Percentiles rank a stretch among this genome's conserved stretches.
Conservation (phyloP, 23 tunicate genomes). For the Trididemnum miniatum region DNA sequence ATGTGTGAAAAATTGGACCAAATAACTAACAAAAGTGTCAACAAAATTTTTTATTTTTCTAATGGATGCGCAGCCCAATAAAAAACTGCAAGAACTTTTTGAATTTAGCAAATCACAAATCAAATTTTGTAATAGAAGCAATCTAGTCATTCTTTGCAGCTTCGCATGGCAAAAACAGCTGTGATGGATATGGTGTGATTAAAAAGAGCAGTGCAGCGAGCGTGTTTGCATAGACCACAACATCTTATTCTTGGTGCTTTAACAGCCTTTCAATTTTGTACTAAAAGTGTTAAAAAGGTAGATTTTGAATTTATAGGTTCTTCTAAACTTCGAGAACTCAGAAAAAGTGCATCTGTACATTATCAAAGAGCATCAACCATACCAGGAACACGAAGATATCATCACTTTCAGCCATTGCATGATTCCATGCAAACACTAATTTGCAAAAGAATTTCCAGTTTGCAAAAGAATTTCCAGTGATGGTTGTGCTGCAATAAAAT, state of each 20-base stretch:
- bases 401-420: not conserved
- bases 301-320: not conserved
- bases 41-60: slow-evolving; percentile 21
- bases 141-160: slow-evolving; percentile 46
- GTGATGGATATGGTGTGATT: slow-evolving; percentile 2
- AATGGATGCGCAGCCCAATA: slow-evolving; percentile 47
- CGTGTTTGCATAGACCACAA: slow-evolving; percentile 19
- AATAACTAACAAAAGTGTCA: not conserved
- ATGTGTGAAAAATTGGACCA: not conserved
- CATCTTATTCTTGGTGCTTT: not conserved
- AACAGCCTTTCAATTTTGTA: not conserved
- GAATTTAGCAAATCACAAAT: slow-evolving; percentile 32
- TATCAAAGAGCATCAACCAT: slow-evolving; percentile 2
- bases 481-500: not conserved
- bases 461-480: too few relatives aligned
- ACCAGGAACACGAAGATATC: slow-evolving; percentile 6
- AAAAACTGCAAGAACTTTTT: slow-evolving; percentile 45
- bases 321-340: not conserved
- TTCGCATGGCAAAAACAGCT: slow-evolving; percentile 27
- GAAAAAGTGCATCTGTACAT: slow-evolving; percentile 12
- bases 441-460: too few relatives aligned
- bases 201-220: slow-evolving; percentile 22
- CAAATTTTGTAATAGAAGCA: slow-evolving; percentile 25
- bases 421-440: too few relatives aligned
- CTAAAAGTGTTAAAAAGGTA: not conserved